Base-by-base conservation (phyloP, 2,888 invertebrate species). In the Drosophila tripunctata region DNA sequence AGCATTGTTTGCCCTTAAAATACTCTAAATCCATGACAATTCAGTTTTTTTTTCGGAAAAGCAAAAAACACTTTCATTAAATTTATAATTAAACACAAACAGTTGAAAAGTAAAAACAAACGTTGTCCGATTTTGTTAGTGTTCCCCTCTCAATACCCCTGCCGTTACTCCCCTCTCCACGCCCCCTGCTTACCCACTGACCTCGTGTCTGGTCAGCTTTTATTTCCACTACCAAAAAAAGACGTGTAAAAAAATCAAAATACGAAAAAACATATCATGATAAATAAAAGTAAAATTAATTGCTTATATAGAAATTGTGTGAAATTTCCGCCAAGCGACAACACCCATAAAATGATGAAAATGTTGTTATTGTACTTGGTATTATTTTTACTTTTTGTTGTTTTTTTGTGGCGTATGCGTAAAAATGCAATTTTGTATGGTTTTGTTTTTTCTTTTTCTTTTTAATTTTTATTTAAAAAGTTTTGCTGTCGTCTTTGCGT, bases 201-300 rank as follows among this genome's bases (percentile, higher is more conserved):
- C 44, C 35, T 44, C 12, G 27, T 35, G 38, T 31, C 21, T 40
- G 30, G 17, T 6, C 36, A 30, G 31, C 52, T 52, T 56, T 67
- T 73, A 71, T 31, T 70, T 71, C 72, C 66, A 67, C 66, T 70
- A 40, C 50, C 48, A 54, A 41, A 60, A 51, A 47, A 41, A 61
- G 47, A 38, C 22, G 35, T 27, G 33, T 31, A 47, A 64, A 41
- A 8, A 41, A 8, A 47, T 7, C 7, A n/a, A n/a, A n/a, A n/a
- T n/a, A n/a, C n/a, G n/a, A n/a, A n/a, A n/a, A n/a, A n/a, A n/a
- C n/a, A n/a, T n/a, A 14, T 14, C 45, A 47, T 57, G 36, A 67
- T 71, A 71, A 72, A 73, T 73, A 74, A 73, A 73, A 73, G 62
- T 52, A 54, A 74, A 73, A 71, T 71, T 67, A 71, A 71, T 67